Evolutionary conservation across 2,797 vertebrate species (phyloP).

Genomic region (Darevskia nairensis): DNA sequence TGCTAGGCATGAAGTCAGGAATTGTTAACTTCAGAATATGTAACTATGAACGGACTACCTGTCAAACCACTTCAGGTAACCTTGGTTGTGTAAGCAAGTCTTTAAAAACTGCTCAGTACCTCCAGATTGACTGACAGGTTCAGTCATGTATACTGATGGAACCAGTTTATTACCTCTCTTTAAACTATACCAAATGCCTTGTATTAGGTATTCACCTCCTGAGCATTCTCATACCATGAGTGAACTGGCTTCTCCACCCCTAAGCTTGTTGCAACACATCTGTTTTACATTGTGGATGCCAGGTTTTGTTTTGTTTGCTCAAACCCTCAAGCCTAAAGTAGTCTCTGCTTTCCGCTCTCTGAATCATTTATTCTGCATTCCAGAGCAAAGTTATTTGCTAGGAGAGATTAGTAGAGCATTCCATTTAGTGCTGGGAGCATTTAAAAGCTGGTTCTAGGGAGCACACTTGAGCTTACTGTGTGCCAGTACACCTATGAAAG

Average conservation of each 20-base stretch:
- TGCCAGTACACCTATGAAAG: neutral
- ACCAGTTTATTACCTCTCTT: constrained; percentile 33
- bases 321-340: constrained; percentile 58
- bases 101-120: neutral
- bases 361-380: constrained; percentile 72
- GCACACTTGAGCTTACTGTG: neutral
- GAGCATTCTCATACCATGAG: constrained; percentile 33
- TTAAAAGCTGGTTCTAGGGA: constrained; percentile 32
- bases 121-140: constrained; percentile 1
- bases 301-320: constrained; percentile 53
- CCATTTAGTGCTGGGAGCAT: constrained; percentile 22
- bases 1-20: neutral
- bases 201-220: constrained; percentile 34
- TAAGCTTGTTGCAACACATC: constrained; percentile 75
- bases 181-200: constrained; percentile 37
- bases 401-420: constrained; percentile 41
- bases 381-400: constrained; percentile 61
- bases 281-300: constrained; percentile 72
- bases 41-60: neutral
- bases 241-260: constrained; percentile 54
- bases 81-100: neutral
- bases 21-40: neutral
- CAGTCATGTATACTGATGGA: constrained; percentile 13
- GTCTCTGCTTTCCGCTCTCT: constrained; percentile 40
- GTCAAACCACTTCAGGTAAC: constrained; percentile 1